Base-by-base conservation (phyloP, 1,140 invertebrate genomes). In the Helicoverpa armigera region DNA sequence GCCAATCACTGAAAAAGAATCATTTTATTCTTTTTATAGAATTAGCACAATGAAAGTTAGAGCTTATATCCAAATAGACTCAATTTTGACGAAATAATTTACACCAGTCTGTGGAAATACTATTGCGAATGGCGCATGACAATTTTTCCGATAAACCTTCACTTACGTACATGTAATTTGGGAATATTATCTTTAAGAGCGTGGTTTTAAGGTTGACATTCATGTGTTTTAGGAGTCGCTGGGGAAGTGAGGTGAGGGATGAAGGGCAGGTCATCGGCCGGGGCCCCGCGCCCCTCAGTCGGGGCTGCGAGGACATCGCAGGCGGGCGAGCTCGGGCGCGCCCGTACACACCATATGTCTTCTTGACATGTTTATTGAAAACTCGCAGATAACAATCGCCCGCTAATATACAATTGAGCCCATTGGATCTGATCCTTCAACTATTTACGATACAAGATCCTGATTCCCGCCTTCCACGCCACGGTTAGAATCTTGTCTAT, bases 101-200 rank as follows among this genome's bases (percentile, higher is more conserved):
- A 80, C 88, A 91, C 87, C 85, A 84, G 90, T 87, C 87, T 83
- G 88, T 90, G 85, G 86, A 86, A 86, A 89, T 89, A 91, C 86
- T 89, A 89, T 90, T 84, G 86, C 87, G 85, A 89, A 91, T 89
- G 85, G 86, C 86, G 83, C 80, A 82, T 85, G 88, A 89, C 86
- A 89, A 88, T 91, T 91, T 92, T 92, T 88, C 89, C 87, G 87
- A 90, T 91, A 92, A 92, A 87, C 85, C 82, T 91, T 85, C 79
- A 81, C 76, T 79, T 79, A 79, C 29, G 61, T 80, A 50, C 48
- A 58, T 78, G 83, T 82, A 82, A 83, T 85, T 85, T 54, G 50
- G 67, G 58, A 79, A 83, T 65, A 79, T 83, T 81, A 83, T 83
- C 87, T 83, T 87, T 87, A 82, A 75, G 50, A 50, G 43, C 48